phyloP scores from a whole-genome alignment of 2,797 vertebrate species.

The Cercopithecus mitis region DNA sequence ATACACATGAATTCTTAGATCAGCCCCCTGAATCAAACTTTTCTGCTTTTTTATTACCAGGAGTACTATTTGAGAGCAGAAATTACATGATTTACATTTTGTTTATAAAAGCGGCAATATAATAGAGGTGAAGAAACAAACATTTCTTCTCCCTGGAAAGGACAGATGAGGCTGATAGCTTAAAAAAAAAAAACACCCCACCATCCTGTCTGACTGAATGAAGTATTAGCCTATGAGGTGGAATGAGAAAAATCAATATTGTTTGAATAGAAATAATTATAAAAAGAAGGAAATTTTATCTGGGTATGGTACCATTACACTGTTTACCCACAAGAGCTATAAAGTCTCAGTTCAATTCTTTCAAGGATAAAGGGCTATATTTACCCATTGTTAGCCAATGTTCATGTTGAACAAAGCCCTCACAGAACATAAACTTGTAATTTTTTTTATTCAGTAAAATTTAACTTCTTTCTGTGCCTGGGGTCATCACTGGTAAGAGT shows the following conservation, averaged over 20 bases:
- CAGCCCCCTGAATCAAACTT: not conserved
- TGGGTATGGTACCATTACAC: not conserved
- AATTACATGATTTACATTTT: constrained; percentile 14
- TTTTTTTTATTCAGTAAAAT: constrained; percentile 13
- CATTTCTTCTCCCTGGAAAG: constrained; percentile 28
- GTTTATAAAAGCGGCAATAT: not conserved
- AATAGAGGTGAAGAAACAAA: not conserved
- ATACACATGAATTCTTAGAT: not conserved
- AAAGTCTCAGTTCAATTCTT: not conserved
- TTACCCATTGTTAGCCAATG: not conserved
- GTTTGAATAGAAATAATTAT: constrained; percentile 43
- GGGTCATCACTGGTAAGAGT: not conserved
- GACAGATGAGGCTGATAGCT: not conserved
- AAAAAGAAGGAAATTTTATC: not conserved
- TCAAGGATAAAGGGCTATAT: not conserved
- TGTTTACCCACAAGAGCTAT: not conserved
- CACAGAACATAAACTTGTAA: not conserved
- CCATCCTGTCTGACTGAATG: not conserved
- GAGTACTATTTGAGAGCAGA: not conserved
- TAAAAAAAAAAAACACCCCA: constrained; percentile 25
- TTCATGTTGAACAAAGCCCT: not conserved
- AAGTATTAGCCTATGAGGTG: not conserved
- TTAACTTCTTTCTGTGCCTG: not conserved
- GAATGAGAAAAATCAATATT: constrained; percentile 31
- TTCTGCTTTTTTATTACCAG: not conserved